Evolutionary conservation across 1,140 invertebrate genomes (phyloP), one percentile per base, ranked within the genome.

Genomic region (Asobara japonica): DNA sequence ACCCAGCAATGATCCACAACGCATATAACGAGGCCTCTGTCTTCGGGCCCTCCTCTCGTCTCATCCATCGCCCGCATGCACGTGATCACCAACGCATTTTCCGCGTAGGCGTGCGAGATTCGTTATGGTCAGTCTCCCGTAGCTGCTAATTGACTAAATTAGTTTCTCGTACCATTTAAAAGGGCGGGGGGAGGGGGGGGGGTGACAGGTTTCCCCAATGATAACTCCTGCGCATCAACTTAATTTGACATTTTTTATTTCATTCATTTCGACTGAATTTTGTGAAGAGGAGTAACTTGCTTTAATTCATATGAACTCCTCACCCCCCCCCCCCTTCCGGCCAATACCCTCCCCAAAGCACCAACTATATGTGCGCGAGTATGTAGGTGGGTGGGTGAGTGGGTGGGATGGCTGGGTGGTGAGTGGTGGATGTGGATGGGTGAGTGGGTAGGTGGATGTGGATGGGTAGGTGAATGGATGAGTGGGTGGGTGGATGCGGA

Each of bases 111-210:
- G 60, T 62, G 27, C n/a, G 13, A 16, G n/a, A 62, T 62, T 62
- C 60, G 60, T 62, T 30, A 31, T 31, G 29, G 13, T 29, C 29
- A 62, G 60, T 62, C 60, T 62, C 60, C 5, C 29, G 10, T 29
- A 62, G 60, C 60, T 62, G 60, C n/a, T 31, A 56, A 10, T 56
- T 22, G 18, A 56, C 51, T 56, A 56, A 56, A 56, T 56, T 56
- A 25, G 22, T 56, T 56, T 27, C 51, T 56, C 8, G 10, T 56
- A 56, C 25, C 51, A 25, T 27, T 27, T 13, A 25, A 56, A 56
- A 3, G 7, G 11, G 5, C 11, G 5, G 31, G 3, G 16, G 41
- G 11, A 33, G 36, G n/a, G 36, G 8, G 36, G 36, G 36, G 8
- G 36, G n/a, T n/a, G n/a, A n/a, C 10, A 38, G 2, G 10, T 38